Base-by-base conservation (phyloP, 1,140 invertebrate genomes). In the Drosophila lacertosa region DNA sequence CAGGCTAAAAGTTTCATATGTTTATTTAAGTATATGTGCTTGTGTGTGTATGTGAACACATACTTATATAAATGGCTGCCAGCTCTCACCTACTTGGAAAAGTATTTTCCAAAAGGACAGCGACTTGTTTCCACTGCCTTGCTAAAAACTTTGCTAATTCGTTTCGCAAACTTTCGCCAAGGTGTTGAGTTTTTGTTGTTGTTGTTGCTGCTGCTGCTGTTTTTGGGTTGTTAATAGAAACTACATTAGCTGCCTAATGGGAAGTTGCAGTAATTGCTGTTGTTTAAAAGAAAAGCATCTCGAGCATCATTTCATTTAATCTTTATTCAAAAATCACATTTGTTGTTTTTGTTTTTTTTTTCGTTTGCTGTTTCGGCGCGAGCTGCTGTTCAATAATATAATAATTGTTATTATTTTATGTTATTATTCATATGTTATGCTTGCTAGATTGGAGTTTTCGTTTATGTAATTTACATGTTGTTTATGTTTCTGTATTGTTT, bases 261-360 rank as follows among this genome's bases (percentile, higher is more conserved):
- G 7, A 16, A 20, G 44, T 20, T 35, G 37, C 15, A 45, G 15
- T 32, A 37, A 7, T 6, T 16, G 22, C 22, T 22, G n/a, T 2
- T 44, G 26, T 55, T 29, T 42, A 48, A 77, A 58, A 40, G 0
- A 37, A 48, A 54, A 4, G 10, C 39, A 54, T 26, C 10, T 5
- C 2, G 16, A 32, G 35, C 39, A 40, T 73, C 35, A 32, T 86
- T 73, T 88, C 64, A 81, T 77, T 86, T 77, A 77, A 86, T 88
- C 81, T 86, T 86, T 86, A 86, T 86, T 86, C 73, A 86, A 86
- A 88, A 86, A 86, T 86, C 82, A 86, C 82, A 86, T 88, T 86
- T 88, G 62, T 88, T 86, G 42, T 81, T 77, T 55, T 57, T 39
- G 39, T 74, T 39, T 47, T 47, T 72, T 9, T 50, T 42, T 37